Base-by-base conservation (phyloP, 2,113 vertebrate species). In the Platysternon megacephalum region DNA sequence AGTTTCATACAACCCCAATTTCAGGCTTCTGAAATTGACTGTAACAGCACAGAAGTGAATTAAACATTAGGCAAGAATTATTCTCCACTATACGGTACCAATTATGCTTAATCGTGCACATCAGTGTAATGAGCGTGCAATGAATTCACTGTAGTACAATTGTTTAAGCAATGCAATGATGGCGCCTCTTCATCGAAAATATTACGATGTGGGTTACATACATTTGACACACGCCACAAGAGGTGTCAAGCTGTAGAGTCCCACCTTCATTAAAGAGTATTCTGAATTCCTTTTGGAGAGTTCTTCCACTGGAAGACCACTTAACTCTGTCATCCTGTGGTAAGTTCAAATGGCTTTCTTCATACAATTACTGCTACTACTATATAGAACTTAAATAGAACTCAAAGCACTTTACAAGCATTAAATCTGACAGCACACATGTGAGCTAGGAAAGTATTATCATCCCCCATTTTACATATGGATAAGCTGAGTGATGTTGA, bases 41-140 rank as follows among this genome's bases (percentile, higher is more conserved):
- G 52, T 86, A 86, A 29, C 29, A 92, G 81, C 44, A 95, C 12
- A 94, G 93, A 82, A 94, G 68, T 32, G 28, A 95, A 85, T 52
- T 87, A 85, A 87, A 89, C 78, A 89, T 92, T 80, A 92, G 83
- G 55, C 51, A 90, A 95, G 44, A 86, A 42, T 94, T 92, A 76
- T 84, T 82, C 55, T 93, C 35, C 39, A 19, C 39, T 68, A 89
- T 78, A 82, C 82, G 12, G 55, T 32, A 29, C 48, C 14, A 94
- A 94, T 96, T 95, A 85, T 72, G 90, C 91, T 93, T 90, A 81
- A 89, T 29, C 11, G 48, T 74, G 78, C 42, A 35, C 74, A 89
- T 93, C 94, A 90, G 68, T 82, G 90, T 82, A 94, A 85, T 48
- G 39, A 84, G 88, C 78, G 46, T 14, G 39, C 83, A 93, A 32